These are phyloP conservation scores for Chaetogeoica ovagalla DNA, from an alignment of 2,888 invertebrate species.

Conservation along the genomic window DNA sequence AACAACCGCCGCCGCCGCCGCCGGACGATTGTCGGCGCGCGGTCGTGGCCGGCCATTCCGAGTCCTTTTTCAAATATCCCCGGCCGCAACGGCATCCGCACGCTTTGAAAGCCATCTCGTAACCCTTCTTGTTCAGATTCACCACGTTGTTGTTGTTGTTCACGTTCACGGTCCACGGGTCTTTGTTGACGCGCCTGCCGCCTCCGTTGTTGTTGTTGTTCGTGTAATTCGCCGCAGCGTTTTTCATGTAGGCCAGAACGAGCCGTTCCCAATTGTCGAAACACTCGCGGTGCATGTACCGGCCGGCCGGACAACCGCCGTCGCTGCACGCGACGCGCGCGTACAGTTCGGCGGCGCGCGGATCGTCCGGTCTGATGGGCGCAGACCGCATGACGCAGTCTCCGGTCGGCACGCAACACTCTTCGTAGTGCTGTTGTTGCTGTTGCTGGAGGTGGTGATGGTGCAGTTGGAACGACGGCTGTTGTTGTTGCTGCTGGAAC, in stretches of 20 bases:
- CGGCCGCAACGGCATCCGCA: conserved; percentile 92
- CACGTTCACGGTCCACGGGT: conserved; percentile 76
- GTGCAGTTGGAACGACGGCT: conserved; percentile 55
- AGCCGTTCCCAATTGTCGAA: conserved; percentile 93
- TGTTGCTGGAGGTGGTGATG: conserved; percentile 55
- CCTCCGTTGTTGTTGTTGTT: conserved; percentile 61
- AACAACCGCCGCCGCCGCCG: not conserved
- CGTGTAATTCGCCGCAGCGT: conserved; percentile 83
- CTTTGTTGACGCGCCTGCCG: conserved; percentile 90
- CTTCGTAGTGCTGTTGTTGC: conserved; percentile 64
- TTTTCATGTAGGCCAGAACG: conserved; percentile 81
- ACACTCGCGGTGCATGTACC: conserved; percentile 94
- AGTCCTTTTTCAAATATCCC: conserved; percentile 91
- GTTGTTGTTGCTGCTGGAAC: conserved; percentile 34
- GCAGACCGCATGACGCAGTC: conserved; percentile 71
- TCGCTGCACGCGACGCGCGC: conserved; percentile 93
- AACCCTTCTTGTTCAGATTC: conserved; percentile 76
- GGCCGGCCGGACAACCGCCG: conserved; percentile 83
- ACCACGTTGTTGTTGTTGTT: conserved; percentile 50
- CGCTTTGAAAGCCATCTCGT: conserved; percentile 92
- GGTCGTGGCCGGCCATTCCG: conserved; percentile 73
- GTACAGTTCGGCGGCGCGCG: conserved; percentile 80
- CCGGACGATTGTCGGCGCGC: conserved; percentile 59
- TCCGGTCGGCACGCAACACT: conserved; percentile 80
- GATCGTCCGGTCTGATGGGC: conserved; percentile 69